These are phyloP conservation scores for Engraulis encrasicolus DNA, from an alignment of 2,113 vertebrate genomes.

Conservation along the genomic window DNA sequence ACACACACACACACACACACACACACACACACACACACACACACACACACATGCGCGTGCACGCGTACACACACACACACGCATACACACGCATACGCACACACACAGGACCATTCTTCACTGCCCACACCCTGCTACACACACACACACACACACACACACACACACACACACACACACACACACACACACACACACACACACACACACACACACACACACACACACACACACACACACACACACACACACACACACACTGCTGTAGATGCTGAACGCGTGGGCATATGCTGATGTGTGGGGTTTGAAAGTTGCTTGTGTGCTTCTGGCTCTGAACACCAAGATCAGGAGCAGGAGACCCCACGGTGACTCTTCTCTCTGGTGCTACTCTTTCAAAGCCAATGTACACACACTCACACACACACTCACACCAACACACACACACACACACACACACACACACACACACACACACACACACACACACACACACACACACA, in stretches of 20 bases:
- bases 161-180: background rate
- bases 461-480: background rate
- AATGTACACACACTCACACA: background rate
- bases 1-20: background rate
- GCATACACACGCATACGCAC: background rate
- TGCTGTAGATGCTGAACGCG: background rate
- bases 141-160: no score
- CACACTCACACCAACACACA: background rate
- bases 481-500: background rate
- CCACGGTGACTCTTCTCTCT: background rate
- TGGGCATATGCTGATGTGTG: background rate
- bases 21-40: background rate
- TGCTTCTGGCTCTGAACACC: background rate
- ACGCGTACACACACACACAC: background rate
- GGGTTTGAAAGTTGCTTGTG: conserved; percentile 2
- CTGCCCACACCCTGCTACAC: no score
- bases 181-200: no score
- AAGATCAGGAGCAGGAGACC: background rate
- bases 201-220: no score
- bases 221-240: background rate
- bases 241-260: background rate
- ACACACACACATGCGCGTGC: background rate
- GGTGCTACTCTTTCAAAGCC: background rate
- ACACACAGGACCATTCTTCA: no score
- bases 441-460: conserved; percentile 1